Evolutionary conservation across 2,113 vertebrate genomes (phyloP), one percentile per base, ranked within the genome.

Genomic region (Mirza zaza): DNA sequence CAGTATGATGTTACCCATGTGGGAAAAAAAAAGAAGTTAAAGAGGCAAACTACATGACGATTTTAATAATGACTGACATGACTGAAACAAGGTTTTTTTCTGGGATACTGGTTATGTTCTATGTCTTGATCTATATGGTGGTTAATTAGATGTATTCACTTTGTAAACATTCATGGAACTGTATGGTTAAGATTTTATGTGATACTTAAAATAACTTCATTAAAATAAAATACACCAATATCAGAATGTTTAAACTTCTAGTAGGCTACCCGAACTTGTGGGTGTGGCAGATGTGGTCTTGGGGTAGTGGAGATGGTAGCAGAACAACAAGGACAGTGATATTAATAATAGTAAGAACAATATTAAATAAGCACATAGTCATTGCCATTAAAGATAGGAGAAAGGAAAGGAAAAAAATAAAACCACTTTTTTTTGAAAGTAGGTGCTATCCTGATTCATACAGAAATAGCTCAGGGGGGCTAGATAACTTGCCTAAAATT

Each of bases 401-500:
- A 13, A 10, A 52, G 17, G 42, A 32, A 55, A 25, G 9, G 29
- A 61, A 55, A 63, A 63, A 87, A 70, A 48, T 42, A 45, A 83
- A 75, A 10, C 13, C 32, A 71, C 17, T 55, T 55, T 55, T 57
- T 87, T 73, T 79, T 73, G 23, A 7, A 71, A 55, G 8, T 42
- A 92, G 34, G 21, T 48, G 27, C 39, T 68, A 82, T 39, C 8
- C 25, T 63, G 12, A 18, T 81, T 90, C 17, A 45, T 52, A 68
- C 5, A 85, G 57, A 50, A 94, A 68, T 7, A 87, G 13, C 23
- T 91, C 61, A 12, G 10, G 9, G 23, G 20, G 27, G 20, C 17
- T 80, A 57, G 90, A 8, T n/a, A 23, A 79, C 63, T 76, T 55
- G n/a, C 42, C 27, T 42, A 68, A 89, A 92, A 68, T 86, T 32